These are phyloP conservation scores for Poeciliopsis occidentalis DNA, from an alignment of 2,113 vertebrate species.

Conservation along the genomic window DNA sequence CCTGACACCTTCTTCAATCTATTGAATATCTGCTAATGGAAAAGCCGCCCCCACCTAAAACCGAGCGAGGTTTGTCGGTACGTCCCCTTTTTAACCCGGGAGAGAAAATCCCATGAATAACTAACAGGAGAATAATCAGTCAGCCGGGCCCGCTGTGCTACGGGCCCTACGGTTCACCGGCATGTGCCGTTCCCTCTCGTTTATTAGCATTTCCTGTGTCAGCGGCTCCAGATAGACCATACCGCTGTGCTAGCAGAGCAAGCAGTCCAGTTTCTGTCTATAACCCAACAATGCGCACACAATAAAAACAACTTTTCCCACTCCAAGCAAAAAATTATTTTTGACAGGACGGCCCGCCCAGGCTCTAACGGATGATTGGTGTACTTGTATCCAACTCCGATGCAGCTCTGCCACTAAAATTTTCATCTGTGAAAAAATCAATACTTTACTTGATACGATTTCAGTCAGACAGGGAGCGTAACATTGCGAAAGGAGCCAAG, in stretches of 20 bases:
- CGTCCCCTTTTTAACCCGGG: conserved; percentile 28
- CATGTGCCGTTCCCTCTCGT: conserved; percentile 39
- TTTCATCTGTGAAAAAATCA: not conserved
- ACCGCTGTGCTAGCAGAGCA: conserved; percentile 46
- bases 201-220: conserved; percentile 67
- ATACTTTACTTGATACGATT: conserved; percentile 12
- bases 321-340: not conserved
- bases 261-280: not conserved
- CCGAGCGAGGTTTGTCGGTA: conserved; percentile 38
- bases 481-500: conserved; percentile 33
- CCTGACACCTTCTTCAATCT: conserved; percentile 47
- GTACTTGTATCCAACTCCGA: not conserved
- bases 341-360: not conserved
- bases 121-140: conserved; percentile 73
- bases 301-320: not conserved
- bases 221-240: conserved; percentile 20
- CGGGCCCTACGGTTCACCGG: conserved; percentile 15
- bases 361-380: not conserved
- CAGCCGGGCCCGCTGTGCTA: conserved; percentile 34
- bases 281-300: not conserved
- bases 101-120: conserved; percentile 73
- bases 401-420: conserved; percentile 11
- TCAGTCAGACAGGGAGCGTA: conserved; percentile 6
- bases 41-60: conserved; percentile 46
- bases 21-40: conserved; percentile 67